Evolutionary conservation across 2,888 invertebrate genomes (phyloP).

Genomic region (Beris chalybata): DNA sequence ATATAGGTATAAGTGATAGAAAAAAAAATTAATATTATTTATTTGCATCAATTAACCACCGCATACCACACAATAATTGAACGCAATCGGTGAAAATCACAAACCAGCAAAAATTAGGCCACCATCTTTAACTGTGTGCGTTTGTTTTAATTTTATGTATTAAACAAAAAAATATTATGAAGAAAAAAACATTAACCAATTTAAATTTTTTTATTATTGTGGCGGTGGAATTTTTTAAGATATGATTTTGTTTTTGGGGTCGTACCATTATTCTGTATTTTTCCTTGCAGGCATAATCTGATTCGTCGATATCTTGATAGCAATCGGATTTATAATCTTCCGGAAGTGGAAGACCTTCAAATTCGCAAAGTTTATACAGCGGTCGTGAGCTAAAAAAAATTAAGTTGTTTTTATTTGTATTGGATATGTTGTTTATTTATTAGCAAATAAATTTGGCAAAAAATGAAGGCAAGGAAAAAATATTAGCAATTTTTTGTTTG

Average conservation of each 20-base stretch:
- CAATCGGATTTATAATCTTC: conserved; percentile 77
- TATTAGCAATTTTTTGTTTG: background rate
- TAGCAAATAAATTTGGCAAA: background rate
- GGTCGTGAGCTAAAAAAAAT: conserved; percentile 61
- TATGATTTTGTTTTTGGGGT: background rate
- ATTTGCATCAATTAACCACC: too few relatives aligned
- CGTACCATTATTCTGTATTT: conserved; percentile 78
- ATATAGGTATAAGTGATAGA: too few relatives aligned
- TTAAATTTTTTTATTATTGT: too few relatives aligned
- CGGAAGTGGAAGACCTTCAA: conserved; percentile 69
- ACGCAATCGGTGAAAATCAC: too few relatives aligned
- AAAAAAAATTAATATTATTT: too few relatives aligned
- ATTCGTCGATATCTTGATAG: conserved; percentile 78
- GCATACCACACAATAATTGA: too few relatives aligned
- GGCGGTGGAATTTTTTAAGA: too few relatives aligned
- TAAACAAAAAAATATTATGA: too few relatives aligned
- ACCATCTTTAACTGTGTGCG: too few relatives aligned
- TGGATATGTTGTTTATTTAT: conserved; percentile 6
- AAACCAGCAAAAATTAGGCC: too few relatives aligned
- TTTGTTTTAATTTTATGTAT: too few relatives aligned
- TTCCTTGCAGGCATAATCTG: conserved; percentile 78
- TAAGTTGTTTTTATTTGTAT: conserved; percentile 39
- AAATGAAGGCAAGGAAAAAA: background rate
- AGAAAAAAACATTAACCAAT: too few relatives aligned
- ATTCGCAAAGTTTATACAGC: conserved; percentile 72